Conservation (phyloP, 1,140 invertebrate genomes). For the Danaus melanippus region DNA sequence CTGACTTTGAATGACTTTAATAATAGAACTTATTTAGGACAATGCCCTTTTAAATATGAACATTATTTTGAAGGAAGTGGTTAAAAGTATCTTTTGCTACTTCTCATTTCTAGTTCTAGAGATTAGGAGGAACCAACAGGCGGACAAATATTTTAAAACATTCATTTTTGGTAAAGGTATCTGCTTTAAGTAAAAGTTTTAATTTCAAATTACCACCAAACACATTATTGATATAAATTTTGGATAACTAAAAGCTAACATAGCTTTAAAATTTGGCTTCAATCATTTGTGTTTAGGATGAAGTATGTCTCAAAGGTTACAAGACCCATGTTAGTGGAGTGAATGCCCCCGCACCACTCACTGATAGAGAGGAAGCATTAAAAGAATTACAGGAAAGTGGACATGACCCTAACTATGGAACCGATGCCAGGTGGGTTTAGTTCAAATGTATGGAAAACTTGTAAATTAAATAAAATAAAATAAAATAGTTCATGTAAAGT, state of each 20-base stretch:
- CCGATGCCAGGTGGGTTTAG: slow-evolving; percentile 78
- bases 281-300: slow-evolving; percentile 74
- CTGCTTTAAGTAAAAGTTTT: too few relatives aligned
- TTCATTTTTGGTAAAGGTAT: too few relatives aligned
- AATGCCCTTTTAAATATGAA: too few relatives aligned
- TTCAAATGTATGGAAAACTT: not conserved
- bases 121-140: too few relatives aligned
- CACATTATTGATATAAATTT: not conserved
- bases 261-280: not conserved
- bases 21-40: too few relatives aligned
- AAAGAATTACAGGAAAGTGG: slow-evolving; percentile 85
- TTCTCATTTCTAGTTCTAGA: too few relatives aligned
- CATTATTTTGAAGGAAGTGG: too few relatives aligned
- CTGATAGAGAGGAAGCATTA: slow-evolving; percentile 90
- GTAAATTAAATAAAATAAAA: not conserved
- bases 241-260: not conserved
- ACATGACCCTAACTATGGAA: slow-evolving; percentile 82
- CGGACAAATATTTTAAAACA: too few relatives aligned
- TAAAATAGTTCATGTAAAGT: not conserved
- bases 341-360: slow-evolving; percentile 89
- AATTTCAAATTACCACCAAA: too few relatives aligned
- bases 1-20: too few relatives aligned
- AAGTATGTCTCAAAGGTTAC: slow-evolving; percentile 87
- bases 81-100: too few relatives aligned
- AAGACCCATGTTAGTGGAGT: slow-evolving; percentile 83